phyloP scores from a whole-genome alignment of 2,113 vertebrate species.

The Cavia aperea region DNA sequence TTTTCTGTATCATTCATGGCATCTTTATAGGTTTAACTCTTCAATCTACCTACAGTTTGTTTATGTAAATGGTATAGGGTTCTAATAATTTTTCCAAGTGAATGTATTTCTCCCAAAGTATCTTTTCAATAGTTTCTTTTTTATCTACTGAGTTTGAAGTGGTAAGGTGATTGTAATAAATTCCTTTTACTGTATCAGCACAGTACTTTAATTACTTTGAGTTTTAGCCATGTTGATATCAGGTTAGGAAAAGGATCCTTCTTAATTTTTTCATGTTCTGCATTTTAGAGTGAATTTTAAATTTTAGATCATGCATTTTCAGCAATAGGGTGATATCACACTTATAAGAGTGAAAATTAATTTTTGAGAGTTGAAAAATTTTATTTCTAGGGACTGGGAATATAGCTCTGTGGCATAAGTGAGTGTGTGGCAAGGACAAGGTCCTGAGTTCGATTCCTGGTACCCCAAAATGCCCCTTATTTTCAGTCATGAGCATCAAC shows the following conservation, averaged over 20 bases:
- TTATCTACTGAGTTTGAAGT: slow-evolving; percentile 22
- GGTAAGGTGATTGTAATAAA: background rate
- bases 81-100: background rate
- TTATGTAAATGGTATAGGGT: background rate
- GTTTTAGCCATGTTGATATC: slow-evolving; percentile 3
- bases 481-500: background rate
- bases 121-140: background rate
- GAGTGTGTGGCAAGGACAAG: no score
- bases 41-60: background rate
- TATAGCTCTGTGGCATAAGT: no score
- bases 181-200: background rate
- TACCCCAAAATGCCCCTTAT: background rate
- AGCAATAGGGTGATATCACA: background rate
- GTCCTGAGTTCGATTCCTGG: no score
- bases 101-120: background rate
- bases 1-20: background rate
- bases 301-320: background rate
- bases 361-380: background rate
- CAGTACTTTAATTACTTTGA: background rate
- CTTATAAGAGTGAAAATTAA: background rate
- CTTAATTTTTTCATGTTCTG: background rate
- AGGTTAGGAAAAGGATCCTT: background rate
- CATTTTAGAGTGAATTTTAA: background rate
- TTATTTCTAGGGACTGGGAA: background rate
- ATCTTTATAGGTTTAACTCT: background rate